phyloP scores from a whole-genome alignment of 2,888 invertebrate species.

The Drosophila gaucha region DNA sequence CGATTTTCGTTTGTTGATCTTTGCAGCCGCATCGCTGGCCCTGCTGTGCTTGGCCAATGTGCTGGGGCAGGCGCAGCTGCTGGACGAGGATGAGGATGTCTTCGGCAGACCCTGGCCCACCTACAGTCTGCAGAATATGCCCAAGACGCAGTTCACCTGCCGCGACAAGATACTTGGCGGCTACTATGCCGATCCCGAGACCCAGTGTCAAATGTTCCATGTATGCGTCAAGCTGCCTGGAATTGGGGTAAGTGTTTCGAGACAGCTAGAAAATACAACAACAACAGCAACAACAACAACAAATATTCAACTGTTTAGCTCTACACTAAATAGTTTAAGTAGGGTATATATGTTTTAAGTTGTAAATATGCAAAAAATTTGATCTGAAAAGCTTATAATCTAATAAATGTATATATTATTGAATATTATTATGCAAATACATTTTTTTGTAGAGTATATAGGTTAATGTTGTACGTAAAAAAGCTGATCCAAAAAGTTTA shows the following conservation, averaged over 20 bases:
- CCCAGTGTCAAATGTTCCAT: conserved; percentile 95
- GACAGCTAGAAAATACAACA: conserved; percentile 23
- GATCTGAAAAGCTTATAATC: too few species aligned
- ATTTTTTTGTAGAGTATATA: too few species aligned
- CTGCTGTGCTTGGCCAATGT: conserved; percentile 55
- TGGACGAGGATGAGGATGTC: conserved; percentile 74
- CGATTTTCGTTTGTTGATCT: conserved; percentile 35
- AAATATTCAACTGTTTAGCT: background rate
- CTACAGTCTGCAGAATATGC: conserved; percentile 87
- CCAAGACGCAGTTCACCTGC: conserved; percentile 89
- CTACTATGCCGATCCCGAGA: conserved; percentile 94
- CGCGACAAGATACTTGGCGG: conserved; percentile 94
- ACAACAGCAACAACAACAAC: conserved; percentile 17
- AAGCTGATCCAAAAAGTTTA: too few species aligned
- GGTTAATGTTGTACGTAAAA: too few species aligned
- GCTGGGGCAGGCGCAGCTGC: conserved; percentile 64
- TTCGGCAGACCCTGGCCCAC: conserved; percentile 85
- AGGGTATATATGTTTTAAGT: background rate
- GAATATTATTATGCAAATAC: too few species aligned
- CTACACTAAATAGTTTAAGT: background rate
- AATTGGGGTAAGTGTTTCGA: conserved; percentile 86
- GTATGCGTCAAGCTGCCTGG: conserved; percentile 94
- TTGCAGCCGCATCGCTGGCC: conserved; percentile 55
- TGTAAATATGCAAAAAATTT: conserved; percentile 1
- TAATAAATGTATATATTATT: too few species aligned